Evolutionary conservation across 2,888 invertebrate species (phyloP).

Genomic region (Nomada fucata): DNA sequence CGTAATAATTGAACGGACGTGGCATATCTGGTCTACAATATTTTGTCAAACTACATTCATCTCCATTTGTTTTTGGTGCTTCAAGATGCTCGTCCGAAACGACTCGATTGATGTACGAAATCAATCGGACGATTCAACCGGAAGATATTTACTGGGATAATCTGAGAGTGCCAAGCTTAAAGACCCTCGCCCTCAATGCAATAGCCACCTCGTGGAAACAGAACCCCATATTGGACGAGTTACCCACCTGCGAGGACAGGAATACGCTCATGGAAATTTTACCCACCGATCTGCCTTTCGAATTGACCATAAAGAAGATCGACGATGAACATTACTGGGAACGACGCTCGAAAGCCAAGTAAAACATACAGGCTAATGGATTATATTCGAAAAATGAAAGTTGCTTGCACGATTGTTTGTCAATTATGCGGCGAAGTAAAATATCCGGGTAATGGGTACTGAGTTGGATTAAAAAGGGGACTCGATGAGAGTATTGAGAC

Average conservation of each 20-base stretch:
- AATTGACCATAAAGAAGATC: constrained; percentile 80
- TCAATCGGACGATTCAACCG: constrained; percentile 71
- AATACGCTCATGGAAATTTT: constrained; percentile 87
- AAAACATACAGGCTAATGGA: not conserved
- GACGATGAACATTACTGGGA: constrained; percentile 88
- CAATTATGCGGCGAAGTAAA: too few relatives aligned
- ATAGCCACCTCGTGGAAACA: constrained; percentile 79
- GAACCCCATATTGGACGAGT: constrained; percentile 85
- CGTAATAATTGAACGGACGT: not conserved
- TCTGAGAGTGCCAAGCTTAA: constrained; percentile 72
- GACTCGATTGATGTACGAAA: constrained; percentile 66
- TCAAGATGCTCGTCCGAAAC: constrained; percentile 78
- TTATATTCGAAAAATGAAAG: not conserved
- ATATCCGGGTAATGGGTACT: too few relatives aligned
- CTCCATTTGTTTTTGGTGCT: too few relatives aligned
- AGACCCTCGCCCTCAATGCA: constrained; percentile 72
- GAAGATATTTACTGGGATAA: constrained; percentile 78
- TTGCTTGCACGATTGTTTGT: too few relatives aligned
- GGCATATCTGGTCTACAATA: too few relatives aligned
- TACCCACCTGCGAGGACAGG: constrained; percentile 86
- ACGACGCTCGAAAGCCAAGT: constrained; percentile 84
- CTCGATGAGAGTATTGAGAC: too few relatives aligned
- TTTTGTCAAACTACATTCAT: too few relatives aligned
- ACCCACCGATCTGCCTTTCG: constrained; percentile 86
- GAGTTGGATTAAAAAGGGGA: too few relatives aligned